Evolutionary conservation across 2,113 vertebrate species (phyloP), one percentile per base, ranked within the genome.

Genomic region (Lepus europaeus): DNA sequence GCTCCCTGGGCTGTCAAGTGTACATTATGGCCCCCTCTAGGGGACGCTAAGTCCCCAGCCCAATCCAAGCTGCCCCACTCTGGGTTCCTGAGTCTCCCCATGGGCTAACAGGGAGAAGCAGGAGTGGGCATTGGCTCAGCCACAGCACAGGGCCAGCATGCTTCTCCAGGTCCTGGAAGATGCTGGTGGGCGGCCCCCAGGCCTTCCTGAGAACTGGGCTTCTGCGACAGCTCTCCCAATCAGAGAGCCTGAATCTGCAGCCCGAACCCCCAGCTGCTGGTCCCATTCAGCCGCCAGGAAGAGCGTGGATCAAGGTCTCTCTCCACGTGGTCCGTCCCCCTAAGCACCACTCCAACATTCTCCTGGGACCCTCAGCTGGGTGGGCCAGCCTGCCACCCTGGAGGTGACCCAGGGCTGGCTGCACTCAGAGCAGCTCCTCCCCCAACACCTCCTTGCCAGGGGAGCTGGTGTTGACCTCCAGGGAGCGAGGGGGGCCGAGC

Each of bases 301-400:
- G 25, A 56, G 25, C n/a, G 1, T 0, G 22, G 22, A 19, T 2
- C 6, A 3, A 27, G 49, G 76, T 23, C 78, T 70, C 59, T 56
- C 19, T 29, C 9, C 23, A 1, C 0, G 4, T 10, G 69, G 22
- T 0, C 1, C 3, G 1, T 13, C 69, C 12, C 27, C 13, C 27
- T 20, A 6, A 22, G 9, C 5, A 2, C 6, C 45, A 13, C 0
- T 1, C 31, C 23, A 7, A 0, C 0, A n/a, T n/a, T 31, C 5
- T 49, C 92, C 16, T 3, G 16, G 59, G 20, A 31, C 33, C 19
- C 23, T 0, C 9, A 22, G 27, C 81, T 27, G 27, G 7, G 5
- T 9, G 49, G n/a, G 10, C n/a, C 16, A 14, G 69, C 12, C 4
- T 33, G 51, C 23, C 12, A 2, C 11, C 63, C 1, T 22, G 29